phyloP scores from a whole-genome alignment of 2,797 vertebrate genomes.

The Gallirallus australis region DNA sequence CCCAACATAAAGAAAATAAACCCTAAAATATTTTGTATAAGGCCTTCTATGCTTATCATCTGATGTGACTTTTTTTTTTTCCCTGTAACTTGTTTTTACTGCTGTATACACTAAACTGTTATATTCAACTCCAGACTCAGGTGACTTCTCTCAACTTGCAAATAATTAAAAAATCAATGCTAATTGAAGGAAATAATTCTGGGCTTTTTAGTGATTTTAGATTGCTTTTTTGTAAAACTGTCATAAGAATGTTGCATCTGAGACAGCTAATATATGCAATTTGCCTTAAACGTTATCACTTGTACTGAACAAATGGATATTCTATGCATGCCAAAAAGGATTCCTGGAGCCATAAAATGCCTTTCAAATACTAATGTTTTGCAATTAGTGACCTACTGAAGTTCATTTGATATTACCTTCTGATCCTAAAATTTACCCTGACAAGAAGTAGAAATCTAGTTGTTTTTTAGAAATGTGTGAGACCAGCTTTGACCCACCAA shows the following conservation, averaged over 20 bases:
- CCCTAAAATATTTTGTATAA: fast-evolving
- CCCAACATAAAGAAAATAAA: not conserved
- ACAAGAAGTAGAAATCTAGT: not conserved
- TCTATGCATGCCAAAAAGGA: not conserved
- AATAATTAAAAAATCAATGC: not conserved
- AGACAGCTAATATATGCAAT: not conserved
- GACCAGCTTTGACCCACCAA: not conserved
- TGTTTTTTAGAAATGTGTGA: not conserved
- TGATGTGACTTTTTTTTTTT: not conserved
- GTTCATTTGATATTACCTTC: not conserved
- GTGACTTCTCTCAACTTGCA: not conserved
- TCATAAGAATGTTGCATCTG: not conserved
- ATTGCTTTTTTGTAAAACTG: not conserved
- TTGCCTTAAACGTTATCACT: not conserved
- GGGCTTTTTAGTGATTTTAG: not conserved
- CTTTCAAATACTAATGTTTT: not conserved
- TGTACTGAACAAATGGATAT: not conserved
- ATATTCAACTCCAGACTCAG: not conserved
- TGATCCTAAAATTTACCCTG: not conserved
- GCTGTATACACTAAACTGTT: not conserved
- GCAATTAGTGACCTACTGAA: not conserved
- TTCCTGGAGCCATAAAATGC: not conserved
- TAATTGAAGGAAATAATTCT: not conserved
- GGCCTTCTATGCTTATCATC: not conserved
- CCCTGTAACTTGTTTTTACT: not conserved